Percentiles rank a stretch among this genome's conserved stretches.
These are phyloP conservation scores for Thunnus thynnus DNA, from an alignment of 2,113 vertebrate genomes.

Conservation along the genomic window DNA sequence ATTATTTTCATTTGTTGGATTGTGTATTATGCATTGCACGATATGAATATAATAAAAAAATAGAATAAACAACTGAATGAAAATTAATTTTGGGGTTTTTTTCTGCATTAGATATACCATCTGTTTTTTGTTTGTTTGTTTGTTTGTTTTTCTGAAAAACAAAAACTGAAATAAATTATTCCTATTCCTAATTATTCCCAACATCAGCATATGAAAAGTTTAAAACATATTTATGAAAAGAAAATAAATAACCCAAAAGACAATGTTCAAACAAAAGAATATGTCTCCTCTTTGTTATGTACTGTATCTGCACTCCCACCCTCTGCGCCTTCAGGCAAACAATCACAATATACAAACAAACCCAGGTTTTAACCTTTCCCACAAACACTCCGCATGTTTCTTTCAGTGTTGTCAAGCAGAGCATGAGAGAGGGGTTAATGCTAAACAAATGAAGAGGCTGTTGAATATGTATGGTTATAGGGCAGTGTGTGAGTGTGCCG, in stretches of 20 bases:
- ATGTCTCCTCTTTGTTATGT: background rate
- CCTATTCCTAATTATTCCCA: no score
- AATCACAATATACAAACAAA: slow-evolving; percentile 26
- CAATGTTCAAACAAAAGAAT: background rate
- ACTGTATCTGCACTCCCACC: background rate
- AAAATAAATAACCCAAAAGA: background rate
- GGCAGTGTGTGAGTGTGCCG: slow-evolving; percentile 23
- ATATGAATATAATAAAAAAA: no score
- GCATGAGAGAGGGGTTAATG: slow-evolving; percentile 37
- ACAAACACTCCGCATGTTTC: slow-evolving; percentile 4
- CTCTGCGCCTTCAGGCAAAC: background rate
- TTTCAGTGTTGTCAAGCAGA: slow-evolving; percentile 3
- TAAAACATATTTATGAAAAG: background rate
- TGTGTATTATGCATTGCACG: background rate
- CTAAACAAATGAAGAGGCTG: slow-evolving; percentile 27
- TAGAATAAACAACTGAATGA: background rate
- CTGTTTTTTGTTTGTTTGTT: no score
- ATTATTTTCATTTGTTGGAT: no score
- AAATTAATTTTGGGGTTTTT: no score
- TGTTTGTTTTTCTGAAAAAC: background rate
- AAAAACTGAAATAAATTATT: background rate
- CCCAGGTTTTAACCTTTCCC: slow-evolving; percentile 19
- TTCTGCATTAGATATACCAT: background rate
- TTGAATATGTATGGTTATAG: slow-evolving; percentile 60
- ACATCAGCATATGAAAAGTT: background rate